Base-by-base conservation (phyloP, 2,113 vertebrate species). In the Sciurus niger region DNA sequence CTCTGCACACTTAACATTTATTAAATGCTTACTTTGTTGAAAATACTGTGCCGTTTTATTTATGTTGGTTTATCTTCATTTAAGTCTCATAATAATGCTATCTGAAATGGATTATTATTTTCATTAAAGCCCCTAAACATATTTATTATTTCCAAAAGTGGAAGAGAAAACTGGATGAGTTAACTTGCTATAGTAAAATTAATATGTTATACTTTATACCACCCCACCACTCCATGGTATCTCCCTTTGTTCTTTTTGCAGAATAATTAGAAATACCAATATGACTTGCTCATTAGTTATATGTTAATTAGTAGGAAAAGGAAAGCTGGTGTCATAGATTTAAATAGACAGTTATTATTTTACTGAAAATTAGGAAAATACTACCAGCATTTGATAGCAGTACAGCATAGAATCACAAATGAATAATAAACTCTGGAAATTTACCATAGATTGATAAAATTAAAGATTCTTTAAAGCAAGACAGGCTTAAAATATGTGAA, bases 301-400 rank as follows among this genome's bases (percentile, higher is more conserved):
- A 14, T 70, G 13, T 6, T 94, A 58, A 80, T 91, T 68, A 92
- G 46, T 2, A 82, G 28, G 14, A 86, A 87, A 60, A 63, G 43
- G 25, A 86, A 53, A 84, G 2, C 16, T 74, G 8, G 7, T 68
- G 4, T 1, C 8, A 89, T 37, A 30, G 37, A 68, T 55, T 84
- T 97, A 87, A 84, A 90, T 18, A 96, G 25, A 86, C 6, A 79
- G 14, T 4, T 88, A 73, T 14, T 77, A 93, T 46, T 92, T 87
- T 84, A 80, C 0, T 78, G 58, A 79, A 92, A 86, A 68, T 68
- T 85, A 68, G 48, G 30, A 89, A 92, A 92, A 53, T 30, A 18
- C 6, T 82, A 70, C 6, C 25, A 60, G 3, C 8, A 83, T 28
- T 86, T 83, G 74, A 86, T 84, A 72, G 53, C 4, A 48, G 8